These are phyloP conservation scores for Ptychochromis oligacanthus DNA, from an alignment of 2,113 vertebrate species.

Conservation along the genomic window DNA sequence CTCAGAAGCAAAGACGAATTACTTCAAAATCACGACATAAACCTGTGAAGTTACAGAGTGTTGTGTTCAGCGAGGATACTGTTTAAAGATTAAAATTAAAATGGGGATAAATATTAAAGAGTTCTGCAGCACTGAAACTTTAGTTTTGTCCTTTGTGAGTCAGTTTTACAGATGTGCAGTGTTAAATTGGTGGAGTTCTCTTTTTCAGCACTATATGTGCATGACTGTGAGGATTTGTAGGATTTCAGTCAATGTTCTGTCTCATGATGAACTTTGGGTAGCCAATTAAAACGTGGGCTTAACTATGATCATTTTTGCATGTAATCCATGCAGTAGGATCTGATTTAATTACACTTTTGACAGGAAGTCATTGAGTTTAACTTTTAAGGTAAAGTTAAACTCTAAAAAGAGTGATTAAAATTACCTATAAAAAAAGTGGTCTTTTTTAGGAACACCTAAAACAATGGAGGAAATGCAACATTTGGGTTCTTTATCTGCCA, in stretches of 20 bases:
- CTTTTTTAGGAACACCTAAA: neutral
- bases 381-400: neutral
- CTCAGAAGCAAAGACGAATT: neutral
- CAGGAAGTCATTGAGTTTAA: neutral
- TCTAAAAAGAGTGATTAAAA: neutral
- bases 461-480: neutral
- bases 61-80: neutral
- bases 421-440: too few species aligned
- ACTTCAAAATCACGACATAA: neutral
- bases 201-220: neutral
- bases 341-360: neutral
- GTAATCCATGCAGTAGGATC: neutral
- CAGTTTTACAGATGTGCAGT: neutral
- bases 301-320: neutral
- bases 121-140: neutral
- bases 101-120: neutral
- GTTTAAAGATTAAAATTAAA: neutral
- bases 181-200: neutral
- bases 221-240: neutral
- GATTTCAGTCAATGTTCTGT: neutral
- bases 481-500: neutral
- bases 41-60: neutral
- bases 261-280: neutral
- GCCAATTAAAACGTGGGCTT: neutral
- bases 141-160: neutral